Base-by-base conservation (phyloP, 2,888 invertebrate species). In the Strigamia maritima region DNA sequence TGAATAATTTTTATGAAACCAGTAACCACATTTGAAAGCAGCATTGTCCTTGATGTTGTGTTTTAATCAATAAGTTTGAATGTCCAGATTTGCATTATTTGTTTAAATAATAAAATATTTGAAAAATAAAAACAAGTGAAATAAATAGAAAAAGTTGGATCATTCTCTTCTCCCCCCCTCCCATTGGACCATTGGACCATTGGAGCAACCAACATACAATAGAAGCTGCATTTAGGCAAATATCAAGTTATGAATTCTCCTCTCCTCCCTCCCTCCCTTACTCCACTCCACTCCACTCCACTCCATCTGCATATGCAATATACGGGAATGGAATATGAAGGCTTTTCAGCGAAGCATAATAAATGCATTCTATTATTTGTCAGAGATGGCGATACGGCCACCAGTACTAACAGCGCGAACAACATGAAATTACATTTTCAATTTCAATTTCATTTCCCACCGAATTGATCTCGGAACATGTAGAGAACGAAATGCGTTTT, bases 311-410 rank as follows among this genome's bases (percentile, higher is more conserved):
- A 79, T 70, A 79, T 40, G 79, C 38, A 70, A 74, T 74, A 70
- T 70, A 74, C 79, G 75, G 75, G 70, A 79, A 79, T 79, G 79
- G 79, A 79, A 79, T 79, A 79, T 79, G 79, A 70, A 79, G 70
- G 79, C 79, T 79, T 79, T 79, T 79, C 79, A 79, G 75, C 79
- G 79, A 79, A 79, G 79, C 79, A 79, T 79, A 79, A 79, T 79
- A 79, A 79, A 79, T 79, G 79, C 79, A 74, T 79, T 79, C 74
- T 74, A 74, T 74, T 79, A 74, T 74, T 79, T 79, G 70, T 65
- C 22, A 31, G 79, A 79, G 79, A 79, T 79, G 79, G 70, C 79
- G 79, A 79, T 79, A 79, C 79, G 70, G 74, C 65, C 79, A 79
- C 79, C 79, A 79, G 79, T 74, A 70, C 38, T 79, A 74, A 79